Evolutionary conservation across 2,888 invertebrate species (phyloP).

Genomic region (Ecliptopera silaceata): DNA sequence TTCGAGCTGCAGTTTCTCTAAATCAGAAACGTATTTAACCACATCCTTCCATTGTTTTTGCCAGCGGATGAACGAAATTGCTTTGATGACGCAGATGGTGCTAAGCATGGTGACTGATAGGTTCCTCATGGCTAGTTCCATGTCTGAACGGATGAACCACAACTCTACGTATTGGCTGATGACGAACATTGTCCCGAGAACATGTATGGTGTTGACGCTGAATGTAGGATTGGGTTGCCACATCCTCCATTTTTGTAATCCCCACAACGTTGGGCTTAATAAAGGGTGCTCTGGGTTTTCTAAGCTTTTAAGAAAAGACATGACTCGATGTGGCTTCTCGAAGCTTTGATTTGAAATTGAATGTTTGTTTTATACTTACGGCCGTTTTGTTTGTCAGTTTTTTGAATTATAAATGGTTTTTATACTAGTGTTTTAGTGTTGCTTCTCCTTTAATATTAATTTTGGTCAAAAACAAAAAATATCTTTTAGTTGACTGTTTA

Average conservation of each 20-base stretch:
- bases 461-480: no score
- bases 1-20: constrained; percentile 53
- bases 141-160: constrained; percentile 55
- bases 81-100: constrained; percentile 62
- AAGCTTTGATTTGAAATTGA: constrained; percentile 1
- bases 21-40: constrained; percentile 52
- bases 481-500: background rate
- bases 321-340: background rate
- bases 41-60: constrained; percentile 59
- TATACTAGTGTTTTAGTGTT: background rate
- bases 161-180: constrained; percentile 66
- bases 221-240: constrained; percentile 51
- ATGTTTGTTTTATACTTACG: background rate
- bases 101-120: constrained; percentile 67
- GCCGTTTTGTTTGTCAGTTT: background rate
- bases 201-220: constrained; percentile 47
- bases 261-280: constrained; percentile 56
- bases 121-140: constrained; percentile 61
- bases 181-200: constrained; percentile 54
- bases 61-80: constrained; percentile 60
- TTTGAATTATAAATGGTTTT: constrained; percentile 8
- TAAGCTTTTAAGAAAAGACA: constrained; percentile 44
- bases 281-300: constrained; percentile 52
- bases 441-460: background rate
- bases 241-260: constrained; percentile 57